Evolutionary conservation across 2,113 vertebrate species (phyloP), one percentile per base, ranked within the genome.

Genomic region (Hippopotamus amphibius): DNA sequence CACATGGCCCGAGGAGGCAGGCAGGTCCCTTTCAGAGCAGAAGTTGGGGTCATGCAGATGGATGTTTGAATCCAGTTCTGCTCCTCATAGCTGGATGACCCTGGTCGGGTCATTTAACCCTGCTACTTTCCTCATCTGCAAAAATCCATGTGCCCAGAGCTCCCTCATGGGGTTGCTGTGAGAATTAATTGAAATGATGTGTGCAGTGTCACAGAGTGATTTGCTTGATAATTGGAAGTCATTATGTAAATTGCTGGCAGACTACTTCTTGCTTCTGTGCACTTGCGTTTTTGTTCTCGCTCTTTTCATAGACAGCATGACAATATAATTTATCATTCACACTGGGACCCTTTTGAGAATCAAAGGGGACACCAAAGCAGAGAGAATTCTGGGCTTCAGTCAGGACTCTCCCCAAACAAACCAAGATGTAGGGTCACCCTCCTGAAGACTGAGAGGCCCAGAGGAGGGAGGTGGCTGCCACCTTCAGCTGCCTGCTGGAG

Each of bases 61-160:
- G 21, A 50, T 48, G 4, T 85, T 41, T 66, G 86, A 48, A 63
- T 63, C 24, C 21, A 90, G 43, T 66, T 90, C 53, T 86, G 46
- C 4, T 53, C 28, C 37, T 77, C 66, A 76, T 28, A 85, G 43
- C 48, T 86, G 68, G 37, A 53, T 55, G 77, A 53, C 65, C n/a
- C 33, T 17, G 82, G 57, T 55, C 43, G 77, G 41, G 6, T 81
- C 17, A n/a, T 22, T 79, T 79, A 79, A 84, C 10, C 50, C 41
- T 48, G 17, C 88, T n/a, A 85, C 66, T 85, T 76, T 91, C 57
- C 37, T 93, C n/a, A 82, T 53, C 55, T 61, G 72, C 30, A 91
- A 85, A 55, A 84, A 65, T 48, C 66, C 87, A n/a, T 30, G 65
- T 69, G 46, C 68, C 77, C 26, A 55, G 48, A 95, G 69, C 59